phyloP scores from a whole-genome alignment of 2,888 invertebrate species.

The Acronicta alni region DNA sequence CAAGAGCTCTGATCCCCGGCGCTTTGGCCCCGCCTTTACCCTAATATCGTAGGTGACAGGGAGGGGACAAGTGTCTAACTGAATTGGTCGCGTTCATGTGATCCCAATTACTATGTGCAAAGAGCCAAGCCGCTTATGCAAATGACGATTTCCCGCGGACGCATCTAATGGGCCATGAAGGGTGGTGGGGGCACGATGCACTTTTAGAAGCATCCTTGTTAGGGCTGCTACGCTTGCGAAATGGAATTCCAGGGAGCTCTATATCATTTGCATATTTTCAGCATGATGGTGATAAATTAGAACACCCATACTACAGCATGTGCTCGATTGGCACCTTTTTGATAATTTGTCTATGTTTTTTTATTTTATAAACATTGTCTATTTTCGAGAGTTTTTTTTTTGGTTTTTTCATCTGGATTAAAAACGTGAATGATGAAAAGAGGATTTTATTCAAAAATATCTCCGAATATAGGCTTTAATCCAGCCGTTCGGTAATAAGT shows the following conservation, averaged over 20 bases:
- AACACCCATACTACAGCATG: too few species aligned
- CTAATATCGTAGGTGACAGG: slow-evolving; percentile 48
- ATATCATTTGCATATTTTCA: slow-evolving; percentile 6
- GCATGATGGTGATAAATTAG: background rate
- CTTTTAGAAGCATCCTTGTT: slow-evolving; percentile 71
- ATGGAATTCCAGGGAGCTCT: slow-evolving; percentile 7
- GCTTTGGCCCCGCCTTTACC: slow-evolving; percentile 46
- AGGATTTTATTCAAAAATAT: too few species aligned
- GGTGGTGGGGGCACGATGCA: slow-evolving; percentile 73
- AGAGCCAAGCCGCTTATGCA: slow-evolving; percentile 88
- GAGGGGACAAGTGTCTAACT: slow-evolving; percentile 64
- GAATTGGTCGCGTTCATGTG: slow-evolving; percentile 78
- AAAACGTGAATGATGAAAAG: too few species aligned
- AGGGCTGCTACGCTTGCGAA: slow-evolving; percentile 45
- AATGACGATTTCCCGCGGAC: slow-evolving; percentile 87
- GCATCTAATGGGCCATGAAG: slow-evolving; percentile 85
- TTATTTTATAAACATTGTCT: too few species aligned
- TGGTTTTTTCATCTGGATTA: too few species aligned
- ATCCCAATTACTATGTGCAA: slow-evolving; percentile 88
- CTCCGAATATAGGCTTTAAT: too few species aligned
- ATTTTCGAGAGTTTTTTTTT: too few species aligned
- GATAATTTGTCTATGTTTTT: too few species aligned
- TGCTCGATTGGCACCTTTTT: too few species aligned
- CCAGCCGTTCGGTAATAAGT: too few species aligned
- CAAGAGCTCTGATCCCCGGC: slow-evolving; percentile 59